Evolutionary conservation across 2,113 vertebrate species (phyloP), one percentile per base, ranked within the genome.

Genomic region (Carettochelys insculpta): DNA sequence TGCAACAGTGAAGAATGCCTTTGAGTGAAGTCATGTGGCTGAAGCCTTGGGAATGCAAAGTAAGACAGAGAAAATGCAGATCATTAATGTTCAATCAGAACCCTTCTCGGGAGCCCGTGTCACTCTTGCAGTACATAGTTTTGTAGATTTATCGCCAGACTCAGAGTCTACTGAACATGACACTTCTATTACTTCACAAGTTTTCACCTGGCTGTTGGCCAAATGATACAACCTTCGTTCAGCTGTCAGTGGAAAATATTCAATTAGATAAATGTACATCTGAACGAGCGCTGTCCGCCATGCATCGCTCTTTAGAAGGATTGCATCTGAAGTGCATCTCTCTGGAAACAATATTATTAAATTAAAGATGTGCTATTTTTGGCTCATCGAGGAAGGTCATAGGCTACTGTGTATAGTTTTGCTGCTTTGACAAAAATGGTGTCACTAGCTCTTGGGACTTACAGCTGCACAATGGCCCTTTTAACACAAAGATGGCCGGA

Each of bases 181-280:
- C 31, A 56, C 1, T 3, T 89, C 80, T 2, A 86, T 92, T 79
- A 87, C 73, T 92, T 96, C 27, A 1, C 38, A 93, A 88, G 47
- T 89, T 96, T 78, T 54, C 2, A 6, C 85, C 82, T 96, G 96
- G 93, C 77, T 91, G 54, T 90, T 94, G 54, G 87, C 93, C 96
- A 97, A 94, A 84, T 76, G 76, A 94, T 87, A 95, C 71, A 95
- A 81, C 51, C 68, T 83, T 88, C 84, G n/a, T 94, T 95, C 85
- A 92, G 38, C 47, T 94, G 38, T 92, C 84, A 95, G 92, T 95
- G 88, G 91, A 97, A 97, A 96, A 95, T 94, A 94, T 90, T 96
- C 88, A 90, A 78, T 96, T 97, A 96, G 84, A 90, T 45, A 17
- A 95, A 91, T 79, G 76, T 77, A 68, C 34, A 76, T 83, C 91